phyloP scores from a whole-genome alignment of 30 jellyfish, hydroid and myxozoan species.

The Phacellophora camtschatica region DNA sequence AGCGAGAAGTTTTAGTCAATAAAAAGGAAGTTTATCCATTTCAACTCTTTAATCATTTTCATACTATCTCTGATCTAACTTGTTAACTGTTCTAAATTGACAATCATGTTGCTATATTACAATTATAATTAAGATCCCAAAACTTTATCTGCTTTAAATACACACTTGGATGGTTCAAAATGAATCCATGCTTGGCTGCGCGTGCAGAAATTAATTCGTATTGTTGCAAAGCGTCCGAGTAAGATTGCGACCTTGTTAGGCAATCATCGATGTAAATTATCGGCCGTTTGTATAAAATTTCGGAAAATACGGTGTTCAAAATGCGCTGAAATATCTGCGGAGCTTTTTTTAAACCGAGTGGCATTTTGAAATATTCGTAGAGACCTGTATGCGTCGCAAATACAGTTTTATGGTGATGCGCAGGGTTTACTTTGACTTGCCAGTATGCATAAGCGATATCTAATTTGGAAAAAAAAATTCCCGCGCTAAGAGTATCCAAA shows the following conservation, averaged over 20 bases:
- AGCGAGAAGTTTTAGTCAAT: too few relatives aligned
- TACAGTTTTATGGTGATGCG: constrained; percentile 33
- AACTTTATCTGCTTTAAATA: too few relatives aligned
- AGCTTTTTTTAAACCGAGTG: constrained; percentile 22
- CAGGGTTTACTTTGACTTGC: constrained; percentile 20
- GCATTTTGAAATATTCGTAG: constrained; percentile 37
- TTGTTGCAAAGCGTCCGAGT: constrained; percentile 12
- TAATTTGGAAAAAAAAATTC: neutral
- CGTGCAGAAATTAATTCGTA: neutral
- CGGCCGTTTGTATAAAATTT: neutral
- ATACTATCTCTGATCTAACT: too few relatives aligned
- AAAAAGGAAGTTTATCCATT: too few relatives aligned
- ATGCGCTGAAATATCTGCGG: constrained; percentile 23
- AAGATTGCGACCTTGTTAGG: constrained; percentile 25
- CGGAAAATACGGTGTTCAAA: neutral
- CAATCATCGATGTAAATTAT: constrained; percentile 45
- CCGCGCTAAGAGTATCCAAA: neutral
- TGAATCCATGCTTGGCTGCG: constrained; percentile 37
- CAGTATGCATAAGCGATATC: constrained; percentile 5
- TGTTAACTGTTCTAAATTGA: too few relatives aligned
- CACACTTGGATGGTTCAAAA: constrained; percentile 32
- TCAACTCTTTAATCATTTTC: too few relatives aligned
- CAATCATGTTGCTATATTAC: too few relatives aligned
- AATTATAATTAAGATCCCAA: too few relatives aligned
- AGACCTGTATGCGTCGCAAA: constrained; percentile 5